Base-by-base conservation (phyloP, 2,797 vertebrate species). In the Silurus aristotelis region DNA sequence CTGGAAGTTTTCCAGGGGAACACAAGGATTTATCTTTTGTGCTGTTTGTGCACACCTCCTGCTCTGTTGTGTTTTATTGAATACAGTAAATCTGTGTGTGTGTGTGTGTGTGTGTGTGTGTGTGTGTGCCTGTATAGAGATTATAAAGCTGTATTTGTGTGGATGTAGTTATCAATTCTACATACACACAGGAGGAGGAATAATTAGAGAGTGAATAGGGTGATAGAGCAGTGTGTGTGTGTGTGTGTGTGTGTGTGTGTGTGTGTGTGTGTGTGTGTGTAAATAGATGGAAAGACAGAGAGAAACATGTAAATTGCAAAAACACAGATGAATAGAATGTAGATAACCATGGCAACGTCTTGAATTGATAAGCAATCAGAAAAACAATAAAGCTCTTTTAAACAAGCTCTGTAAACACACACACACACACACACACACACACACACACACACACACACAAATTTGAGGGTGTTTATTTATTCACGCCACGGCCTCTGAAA, bases 301-400 rank as follows among this genome's bases (percentile, higher is more conserved):
- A 60, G 46, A 80, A 25, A 48, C 6, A 48, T 25, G 25, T 27
- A 22, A 63, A 71, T 61, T 19, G 38, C 56, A 52, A n/a, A 72
- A 43, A 72, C 15, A 73, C 64, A 79, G 31, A 55, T 64, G 60
- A 71, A 85, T 73, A 85, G 55, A 27, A 38, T 48, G 67, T 55
- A 80, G 72, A 89, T 88, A 81, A 88, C 87, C 89, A 87, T 89
- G 86, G 87, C 84, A 87, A 89, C 87, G 80, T 82, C 84, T 87
- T 84, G 77, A 78, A 80, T 85, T 84, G 82, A 84, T 88, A 83
- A 86, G 78, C 68, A 82, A 63, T 31, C 19, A 73, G 27, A 20
- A 56, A 73, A 64, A 75, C 58, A 56, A 22, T 75, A 55, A 73
- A 66, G 70, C 58, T 64, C 15, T 75, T 55, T 78, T 75, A 82